A percentile compares a stretch with the other conserved stretches of the same genome.
Evolutionary conservation across 2,113 vertebrate species (phyloP).

Genomic region (Trichomycterus rosablanca): DNA sequence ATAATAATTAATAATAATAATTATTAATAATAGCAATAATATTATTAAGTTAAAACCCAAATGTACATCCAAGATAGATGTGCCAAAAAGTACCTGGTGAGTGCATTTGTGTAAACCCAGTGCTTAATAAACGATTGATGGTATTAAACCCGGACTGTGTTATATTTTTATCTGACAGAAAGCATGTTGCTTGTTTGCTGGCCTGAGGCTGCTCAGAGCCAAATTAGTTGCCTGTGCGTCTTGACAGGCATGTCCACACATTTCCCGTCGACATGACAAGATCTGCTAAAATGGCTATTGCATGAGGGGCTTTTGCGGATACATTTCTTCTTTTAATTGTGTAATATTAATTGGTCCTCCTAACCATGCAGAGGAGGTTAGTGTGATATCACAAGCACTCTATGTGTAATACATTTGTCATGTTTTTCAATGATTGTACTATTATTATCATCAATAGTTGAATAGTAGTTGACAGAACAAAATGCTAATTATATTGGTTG

Average conservation of each 20-base stretch:
- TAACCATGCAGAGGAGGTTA: not conserved
- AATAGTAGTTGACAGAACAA: too few relatives aligned
- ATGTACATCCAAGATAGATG: too few relatives aligned
- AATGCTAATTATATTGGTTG: too few relatives aligned
- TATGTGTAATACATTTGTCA: not conserved
- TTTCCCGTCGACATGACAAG: conserved; percentile 33
- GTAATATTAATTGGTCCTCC: conserved; percentile 17
- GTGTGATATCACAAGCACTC: not conserved
- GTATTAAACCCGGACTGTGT: not conserved
- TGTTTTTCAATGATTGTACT: too few relatives aligned
- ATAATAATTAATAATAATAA: too few relatives aligned
- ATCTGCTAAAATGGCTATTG: conserved; percentile 36
- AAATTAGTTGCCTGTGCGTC: conserved; percentile 18
- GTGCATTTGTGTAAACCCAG: too few relatives aligned
- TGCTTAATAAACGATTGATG: too few relatives aligned
- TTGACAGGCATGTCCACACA: conserved; percentile 32
- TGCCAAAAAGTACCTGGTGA: too few relatives aligned
- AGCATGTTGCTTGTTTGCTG: conserved; percentile 31
- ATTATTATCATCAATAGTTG: too few relatives aligned
- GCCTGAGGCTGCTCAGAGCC: conserved; percentile 1
- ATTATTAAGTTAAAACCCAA: too few relatives aligned
- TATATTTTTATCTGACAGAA: conserved; percentile 22
- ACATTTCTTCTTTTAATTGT: conserved; percentile 10
- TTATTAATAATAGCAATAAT: too few relatives aligned
- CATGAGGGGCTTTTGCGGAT: conserved; percentile 18